A percentile compares a stretch with the other conserved stretches of the same genome.
Evolutionary conservation across 2,888 invertebrate species (phyloP).

Genomic region (Poecilus cupreus): DNA sequence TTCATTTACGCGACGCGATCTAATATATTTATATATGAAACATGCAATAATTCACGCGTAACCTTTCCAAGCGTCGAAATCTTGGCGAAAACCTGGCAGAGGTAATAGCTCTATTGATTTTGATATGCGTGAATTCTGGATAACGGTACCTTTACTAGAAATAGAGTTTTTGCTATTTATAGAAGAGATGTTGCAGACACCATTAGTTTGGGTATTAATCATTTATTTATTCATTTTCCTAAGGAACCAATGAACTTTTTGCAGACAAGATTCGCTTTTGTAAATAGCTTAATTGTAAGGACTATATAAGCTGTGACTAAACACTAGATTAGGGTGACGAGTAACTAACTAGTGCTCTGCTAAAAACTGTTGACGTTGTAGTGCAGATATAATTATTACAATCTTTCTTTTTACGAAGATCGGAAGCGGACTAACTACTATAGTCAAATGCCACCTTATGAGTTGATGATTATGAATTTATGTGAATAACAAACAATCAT

Average conservation of each 20-base stretch:
- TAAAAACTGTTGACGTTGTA: too few relatives aligned
- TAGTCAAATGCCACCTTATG: too few relatives aligned
- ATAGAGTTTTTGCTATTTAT: slow-evolving; percentile 15
- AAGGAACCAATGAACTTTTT: neutral
- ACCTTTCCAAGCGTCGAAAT: slow-evolving; percentile 20
- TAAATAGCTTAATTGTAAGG: too few relatives aligned
- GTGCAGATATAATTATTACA: too few relatives aligned
- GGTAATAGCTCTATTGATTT: slow-evolving; percentile 14
- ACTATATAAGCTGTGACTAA: too few relatives aligned
- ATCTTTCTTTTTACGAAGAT: too few relatives aligned
- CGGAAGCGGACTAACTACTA: too few relatives aligned
- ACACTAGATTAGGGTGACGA: too few relatives aligned
- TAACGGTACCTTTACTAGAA: neutral
- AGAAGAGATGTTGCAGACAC: neutral
- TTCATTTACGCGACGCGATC: slow-evolving; percentile 32
- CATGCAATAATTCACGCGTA: slow-evolving; percentile 47
- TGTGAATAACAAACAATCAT: too few relatives aligned
- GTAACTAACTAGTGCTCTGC: too few relatives aligned
- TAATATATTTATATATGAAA: slow-evolving; percentile 52
- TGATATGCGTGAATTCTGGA: slow-evolving; percentile 9
- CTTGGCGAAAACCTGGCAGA: neutral
- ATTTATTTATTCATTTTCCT: neutral
- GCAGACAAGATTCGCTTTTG: too few relatives aligned
- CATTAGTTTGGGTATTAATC: neutral
- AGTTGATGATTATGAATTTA: too few relatives aligned